These are phyloP conservation scores for Mellilla xanthometata DNA, from an alignment of 2,888 invertebrate genomes.

Conservation along the genomic window DNA sequence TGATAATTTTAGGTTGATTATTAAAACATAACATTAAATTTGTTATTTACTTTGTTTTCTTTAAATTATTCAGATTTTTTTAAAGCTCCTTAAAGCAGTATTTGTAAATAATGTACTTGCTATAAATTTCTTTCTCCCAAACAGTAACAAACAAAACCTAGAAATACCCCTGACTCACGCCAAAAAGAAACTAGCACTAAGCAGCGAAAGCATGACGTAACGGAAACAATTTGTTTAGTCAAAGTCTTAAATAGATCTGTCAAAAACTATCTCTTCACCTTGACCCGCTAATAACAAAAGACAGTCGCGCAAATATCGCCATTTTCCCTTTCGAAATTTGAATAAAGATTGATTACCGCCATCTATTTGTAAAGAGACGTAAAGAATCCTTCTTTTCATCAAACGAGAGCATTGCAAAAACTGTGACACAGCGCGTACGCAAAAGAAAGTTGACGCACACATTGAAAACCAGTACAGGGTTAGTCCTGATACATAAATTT, in stretches of 20 bases:
- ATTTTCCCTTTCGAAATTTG: conserved; percentile 18
- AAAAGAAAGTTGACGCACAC: conserved; percentile 48
- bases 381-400: conserved; percentile 15
- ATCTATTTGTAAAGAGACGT: conserved; percentile 9
- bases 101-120: no score
- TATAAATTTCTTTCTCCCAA: no score
- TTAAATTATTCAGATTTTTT: no score
- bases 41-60: no score
- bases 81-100: no score
- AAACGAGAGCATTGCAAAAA: conserved; percentile 21
- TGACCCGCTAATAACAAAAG: conserved; percentile 11
- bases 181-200: not conserved
- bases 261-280: conserved; percentile 16
- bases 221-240: conserved; percentile 2
- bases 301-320: conserved; percentile 12
- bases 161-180: not conserved
- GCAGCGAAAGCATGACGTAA: conserved; percentile 8
- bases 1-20: no score
- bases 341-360: conserved; percentile 19
- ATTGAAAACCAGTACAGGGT: not conserved
- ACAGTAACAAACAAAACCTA: no score
- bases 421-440: conserved; percentile 36
- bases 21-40: no score
- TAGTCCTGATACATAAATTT: no score
- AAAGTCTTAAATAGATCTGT: conserved; percentile 5